Evolutionary conservation across 1,140 invertebrate genomes (phyloP).

Genomic region (Leptoteleia sp.): DNA sequence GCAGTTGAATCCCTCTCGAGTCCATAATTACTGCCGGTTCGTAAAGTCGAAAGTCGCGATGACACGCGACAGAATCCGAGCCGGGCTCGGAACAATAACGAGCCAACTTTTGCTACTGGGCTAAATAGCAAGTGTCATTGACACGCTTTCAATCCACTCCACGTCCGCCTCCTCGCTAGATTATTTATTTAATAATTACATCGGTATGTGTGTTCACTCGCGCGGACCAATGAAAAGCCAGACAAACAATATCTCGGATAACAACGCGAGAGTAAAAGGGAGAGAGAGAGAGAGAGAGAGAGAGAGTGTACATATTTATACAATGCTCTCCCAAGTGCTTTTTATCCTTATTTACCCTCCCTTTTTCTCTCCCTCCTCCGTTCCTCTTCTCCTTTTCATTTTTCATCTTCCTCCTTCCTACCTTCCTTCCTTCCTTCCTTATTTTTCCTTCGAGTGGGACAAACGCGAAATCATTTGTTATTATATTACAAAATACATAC

Average conservation of each 20-base stretch:
- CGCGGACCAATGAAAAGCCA: slow-evolving; percentile 4
- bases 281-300: too few relatives aligned
- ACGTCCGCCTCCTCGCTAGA: background rate
- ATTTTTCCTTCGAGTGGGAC: slow-evolving; percentile 8
- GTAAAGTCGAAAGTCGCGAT: slow-evolving; percentile 23
- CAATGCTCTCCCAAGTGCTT: too few relatives aligned
- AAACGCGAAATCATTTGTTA: slow-evolving; percentile 43
- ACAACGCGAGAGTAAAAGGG: too few relatives aligned
- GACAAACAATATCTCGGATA: slow-evolving; percentile 16
- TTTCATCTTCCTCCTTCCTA: background rate
- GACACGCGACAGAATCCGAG: slow-evolving; percentile 22
- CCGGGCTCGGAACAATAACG: slow-evolving; percentile 31
- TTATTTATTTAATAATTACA: slow-evolving; percentile 55
- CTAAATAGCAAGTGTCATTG: slow-evolving; percentile 41
- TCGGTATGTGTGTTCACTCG: background rate
- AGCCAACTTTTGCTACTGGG: slow-evolving; percentile 44
- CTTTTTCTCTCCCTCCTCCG: background rate
- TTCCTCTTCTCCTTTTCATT: background rate
- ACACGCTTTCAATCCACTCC: slow-evolving; percentile 42
- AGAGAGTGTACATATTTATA: slow-evolving; percentile 9
- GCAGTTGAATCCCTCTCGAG: background rate
- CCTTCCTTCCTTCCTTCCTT: too few relatives aligned
- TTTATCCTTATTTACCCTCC: too few relatives aligned
- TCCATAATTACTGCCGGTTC: slow-evolving; percentile 10
- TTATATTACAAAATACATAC: slow-evolving; percentile 44